Conservation (phyloP, 2,113 vertebrate genomes). For the Ailuropoda melanoleuca region DNA sequence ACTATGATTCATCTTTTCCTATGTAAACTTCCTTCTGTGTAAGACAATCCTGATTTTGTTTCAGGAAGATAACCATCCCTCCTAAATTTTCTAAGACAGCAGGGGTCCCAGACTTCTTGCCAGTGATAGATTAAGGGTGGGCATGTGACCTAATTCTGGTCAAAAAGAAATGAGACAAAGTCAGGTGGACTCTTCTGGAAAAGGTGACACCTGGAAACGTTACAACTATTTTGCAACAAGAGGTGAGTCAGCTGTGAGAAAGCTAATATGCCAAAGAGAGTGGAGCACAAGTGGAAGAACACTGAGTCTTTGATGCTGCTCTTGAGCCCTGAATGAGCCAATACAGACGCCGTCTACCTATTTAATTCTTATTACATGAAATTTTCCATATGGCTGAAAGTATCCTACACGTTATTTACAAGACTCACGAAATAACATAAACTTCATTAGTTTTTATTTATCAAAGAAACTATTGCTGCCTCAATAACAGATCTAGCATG, state of each 20-base stretch:
- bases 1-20: neutral
- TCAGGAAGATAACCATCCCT: neutral
- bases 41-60: neutral
- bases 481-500: neutral
- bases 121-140: neutral
- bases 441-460: neutral
- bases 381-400: constrained; percentile 2
- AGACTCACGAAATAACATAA: constrained; percentile 2
- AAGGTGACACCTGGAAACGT: neutral
- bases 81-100: neutral
- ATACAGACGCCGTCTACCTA: neutral
- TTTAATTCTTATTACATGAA: neutral
- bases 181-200: neutral
- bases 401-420: neutral
- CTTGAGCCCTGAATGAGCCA: neutral
- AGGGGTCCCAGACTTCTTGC: neutral
- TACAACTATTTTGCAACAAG: neutral
- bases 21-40: neutral
- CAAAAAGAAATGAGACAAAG: neutral
- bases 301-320: neutral
- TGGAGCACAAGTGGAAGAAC: neutral
- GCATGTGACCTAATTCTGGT: neutral
- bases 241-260: neutral
- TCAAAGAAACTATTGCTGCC: neutral
- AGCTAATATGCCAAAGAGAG: neutral